Evolutionary conservation across 2,888 invertebrate species (phyloP), one percentile per base, ranked within the genome.

Genomic region (Chouioia cunea): DNA sequence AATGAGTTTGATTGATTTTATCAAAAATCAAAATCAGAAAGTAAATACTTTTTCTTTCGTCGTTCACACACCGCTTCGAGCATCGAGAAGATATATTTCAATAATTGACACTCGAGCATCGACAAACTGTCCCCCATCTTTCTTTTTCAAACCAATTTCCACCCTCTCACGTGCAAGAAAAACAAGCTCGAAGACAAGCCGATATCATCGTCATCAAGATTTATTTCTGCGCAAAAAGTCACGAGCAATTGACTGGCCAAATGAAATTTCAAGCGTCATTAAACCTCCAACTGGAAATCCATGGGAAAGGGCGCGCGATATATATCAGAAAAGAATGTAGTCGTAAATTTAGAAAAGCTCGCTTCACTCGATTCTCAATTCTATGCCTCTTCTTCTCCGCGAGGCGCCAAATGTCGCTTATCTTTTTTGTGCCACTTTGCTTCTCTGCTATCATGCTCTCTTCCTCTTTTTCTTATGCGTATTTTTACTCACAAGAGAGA

Each of bases 221-320:
- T 60, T 36, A 48, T 54, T 62, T 22, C 16, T 8, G 27, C 1
- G 22, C 18, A n/a, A 0, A 20, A 16, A 10, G 58, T 23, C 47
- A 36, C 47, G 48, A 27, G 50, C 63, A 46, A 57, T 63, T 46
- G 68, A 48, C 20, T 22, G 15, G 22, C 47, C n/a, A 70, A 70
- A 70, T 64, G 59, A 59, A 58, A 70, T 70, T 70, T 64, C 70
- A 70, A 53, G 70, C 70, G 43, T 54, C 68, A 36, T 70, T 65
- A 16, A 54, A 20, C 36, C 22, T 23, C 14, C 52, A 4, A 18
- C 22, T 22, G 23, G n/a, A 20, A 3, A n/a, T 54, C 47, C 22
- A 4, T 14, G 36, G 36, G 2, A 18, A 23, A 22, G 22, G 50
- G 50, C 52, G 20, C 47, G 4, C 27, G 27, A 27, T 3, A 27